Conservation (phyloP, 2,797 vertebrate genomes). For the Neosalanx taihuensis region DNA sequence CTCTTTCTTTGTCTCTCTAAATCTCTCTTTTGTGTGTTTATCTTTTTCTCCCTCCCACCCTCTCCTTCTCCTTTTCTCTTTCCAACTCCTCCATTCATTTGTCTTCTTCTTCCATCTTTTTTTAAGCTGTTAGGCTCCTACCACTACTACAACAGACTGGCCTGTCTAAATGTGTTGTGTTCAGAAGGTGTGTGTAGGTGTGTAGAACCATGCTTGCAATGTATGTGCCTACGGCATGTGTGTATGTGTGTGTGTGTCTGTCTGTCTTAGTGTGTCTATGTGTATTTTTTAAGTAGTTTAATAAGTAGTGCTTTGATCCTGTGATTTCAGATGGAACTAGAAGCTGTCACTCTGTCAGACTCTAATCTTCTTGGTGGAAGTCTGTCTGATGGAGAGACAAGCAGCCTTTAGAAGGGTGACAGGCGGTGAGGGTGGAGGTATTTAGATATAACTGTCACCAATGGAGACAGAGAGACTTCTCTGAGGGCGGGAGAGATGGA, state of each 20-base stretch:
- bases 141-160: too few relatives aligned
- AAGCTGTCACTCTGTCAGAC: neutral
- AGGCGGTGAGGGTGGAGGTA: neutral
- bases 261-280: neutral
- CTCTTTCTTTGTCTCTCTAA: too few relatives aligned
- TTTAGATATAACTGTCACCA: neutral
- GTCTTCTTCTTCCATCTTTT: too few relatives aligned
- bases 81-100: neutral
- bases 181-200: neutral
- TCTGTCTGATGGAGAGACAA: neutral
- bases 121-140: too few relatives aligned
- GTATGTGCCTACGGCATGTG: neutral
- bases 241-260: neutral
- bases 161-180: neutral
- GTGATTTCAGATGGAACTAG: neutral
- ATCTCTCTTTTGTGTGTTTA: too few relatives aligned
- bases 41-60: too few relatives aligned
- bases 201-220: neutral
- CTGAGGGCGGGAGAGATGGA: neutral
- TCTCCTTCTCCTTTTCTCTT: neutral
- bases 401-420: neutral
- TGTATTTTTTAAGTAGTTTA: too few relatives aligned
- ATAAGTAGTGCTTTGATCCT: neutral
- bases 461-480: neutral
- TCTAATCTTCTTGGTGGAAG: neutral